These are phyloP conservation scores for Engystomops pustulosus DNA, from an alignment of 2,113 vertebrate genomes.

Conservation along the genomic window DNA sequence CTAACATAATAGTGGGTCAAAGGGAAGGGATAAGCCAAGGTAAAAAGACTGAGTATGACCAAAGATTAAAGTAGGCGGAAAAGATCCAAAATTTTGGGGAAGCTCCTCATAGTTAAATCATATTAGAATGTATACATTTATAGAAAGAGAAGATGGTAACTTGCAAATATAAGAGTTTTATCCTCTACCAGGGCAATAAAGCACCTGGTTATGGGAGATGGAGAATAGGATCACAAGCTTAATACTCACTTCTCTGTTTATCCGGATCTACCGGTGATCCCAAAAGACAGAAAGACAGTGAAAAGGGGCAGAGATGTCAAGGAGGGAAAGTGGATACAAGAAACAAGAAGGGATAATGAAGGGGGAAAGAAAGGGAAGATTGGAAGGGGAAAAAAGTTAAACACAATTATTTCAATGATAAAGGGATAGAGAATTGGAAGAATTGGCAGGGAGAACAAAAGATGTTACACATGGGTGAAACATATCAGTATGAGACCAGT, in stretches of 20 bases:
- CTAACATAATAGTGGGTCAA: not conserved
- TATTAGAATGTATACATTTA: conserved; percentile 6
- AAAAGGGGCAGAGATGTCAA: conserved; percentile 67
- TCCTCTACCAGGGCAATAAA: conserved; percentile 40
- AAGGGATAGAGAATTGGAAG: conserved; percentile 43
- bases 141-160: conserved; percentile 28
- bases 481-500: conserved; percentile 9
- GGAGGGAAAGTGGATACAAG: conserved; percentile 69
- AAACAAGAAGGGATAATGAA: not conserved
- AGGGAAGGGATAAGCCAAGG: conserved; percentile 1
- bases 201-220: conserved; percentile 33
- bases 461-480: conserved; percentile 37
- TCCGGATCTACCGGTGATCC: conserved; percentile 84
- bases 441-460: conserved; percentile 33
- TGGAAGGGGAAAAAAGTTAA: conserved; percentile 39
- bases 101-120: not conserved
- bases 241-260: conserved; percentile 90
- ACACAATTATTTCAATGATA: conserved; percentile 1
- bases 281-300: conserved; percentile 68
- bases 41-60: conserved; percentile 14
- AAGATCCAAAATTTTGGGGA: conserved; percentile 10
- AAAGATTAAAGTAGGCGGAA: conserved; percentile 11
- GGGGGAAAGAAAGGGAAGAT: not conserved
- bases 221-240: conserved; percentile 61
- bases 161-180: not conserved